Evolutionary conservation across 2,113 vertebrate species (phyloP).

Genomic region (Steatornis caripensis): DNA sequence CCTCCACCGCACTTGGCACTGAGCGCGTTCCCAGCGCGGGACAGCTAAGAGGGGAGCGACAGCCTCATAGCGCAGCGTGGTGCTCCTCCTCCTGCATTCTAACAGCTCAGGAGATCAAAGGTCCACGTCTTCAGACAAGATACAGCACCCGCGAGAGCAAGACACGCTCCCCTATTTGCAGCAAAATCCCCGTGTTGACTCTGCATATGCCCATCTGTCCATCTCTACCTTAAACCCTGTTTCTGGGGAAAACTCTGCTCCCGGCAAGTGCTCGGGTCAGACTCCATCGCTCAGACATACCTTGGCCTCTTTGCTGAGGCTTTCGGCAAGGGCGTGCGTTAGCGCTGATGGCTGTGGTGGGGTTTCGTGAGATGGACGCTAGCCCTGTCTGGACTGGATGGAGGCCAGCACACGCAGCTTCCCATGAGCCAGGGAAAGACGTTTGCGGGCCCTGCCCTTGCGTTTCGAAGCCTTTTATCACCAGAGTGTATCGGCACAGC

Average conservation of each 20-base stretch:
- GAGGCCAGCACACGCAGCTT: neutral
- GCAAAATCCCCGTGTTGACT: neutral
- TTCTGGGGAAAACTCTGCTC: neutral
- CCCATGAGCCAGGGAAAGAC: neutral
- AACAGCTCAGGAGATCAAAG: neutral
- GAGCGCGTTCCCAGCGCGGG: fast-evolving
- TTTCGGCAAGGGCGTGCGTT: neutral
- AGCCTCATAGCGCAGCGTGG: neutral
- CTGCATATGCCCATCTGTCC: too few relatives aligned
- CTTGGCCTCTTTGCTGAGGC: neutral
- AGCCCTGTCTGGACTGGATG: neutral
- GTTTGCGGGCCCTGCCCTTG: neutral
- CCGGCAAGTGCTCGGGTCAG: neutral
- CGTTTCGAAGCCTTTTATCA: neutral
- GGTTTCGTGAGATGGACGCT: neutral
- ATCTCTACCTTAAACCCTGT: neutral
- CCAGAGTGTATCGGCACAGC: fast-evolving
- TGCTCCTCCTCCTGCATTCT: neutral
- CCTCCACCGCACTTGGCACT: neutral
- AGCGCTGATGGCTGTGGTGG: neutral
- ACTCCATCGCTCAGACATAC: fast-evolving
- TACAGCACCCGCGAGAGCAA: neutral
- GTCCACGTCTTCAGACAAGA: neutral
- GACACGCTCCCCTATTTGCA: neutral
- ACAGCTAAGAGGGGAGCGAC: neutral